Evolutionary conservation across 2,113 vertebrate genomes (phyloP).

Genomic region (Erythrocebus patas): DNA sequence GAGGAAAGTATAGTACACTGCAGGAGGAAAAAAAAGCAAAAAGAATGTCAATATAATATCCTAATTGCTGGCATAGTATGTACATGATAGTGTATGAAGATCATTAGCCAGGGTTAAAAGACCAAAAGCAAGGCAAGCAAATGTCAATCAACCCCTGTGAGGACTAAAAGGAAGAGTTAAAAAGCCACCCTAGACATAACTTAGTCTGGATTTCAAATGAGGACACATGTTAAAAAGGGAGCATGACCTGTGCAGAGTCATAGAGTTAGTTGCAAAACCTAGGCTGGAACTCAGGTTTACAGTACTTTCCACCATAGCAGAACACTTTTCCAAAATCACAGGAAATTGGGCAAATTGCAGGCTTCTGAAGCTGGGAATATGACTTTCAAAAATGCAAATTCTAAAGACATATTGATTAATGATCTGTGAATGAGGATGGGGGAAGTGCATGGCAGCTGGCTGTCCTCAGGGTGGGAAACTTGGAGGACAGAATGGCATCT

Average conservation of each 20-base stretch:
- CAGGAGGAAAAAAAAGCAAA: neutral
- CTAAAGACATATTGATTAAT: neutral
- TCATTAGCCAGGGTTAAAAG: neutral
- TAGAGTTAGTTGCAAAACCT: neutral
- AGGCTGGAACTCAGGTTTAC: neutral
- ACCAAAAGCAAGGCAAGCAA: neutral
- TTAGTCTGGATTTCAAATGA: neutral
- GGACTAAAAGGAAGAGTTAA: neutral
- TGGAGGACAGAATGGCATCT: neutral
- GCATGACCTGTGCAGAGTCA: neutral
- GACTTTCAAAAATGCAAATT: neutral
- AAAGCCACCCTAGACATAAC: neutral
- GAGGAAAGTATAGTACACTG: neutral
- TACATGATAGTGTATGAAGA: neutral
- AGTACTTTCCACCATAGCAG: neutral
- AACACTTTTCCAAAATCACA: neutral
- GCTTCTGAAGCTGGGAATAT: neutral
- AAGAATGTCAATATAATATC: neutral
- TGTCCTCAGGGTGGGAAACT: neutral
- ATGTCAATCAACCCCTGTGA: neutral
- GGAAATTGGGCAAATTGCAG: neutral
- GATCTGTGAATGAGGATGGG: neutral
- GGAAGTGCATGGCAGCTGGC: too few species aligned
- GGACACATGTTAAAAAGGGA: neutral
- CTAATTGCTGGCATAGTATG: neutral